Percentiles rank a stretch among this genome's conserved stretches.
phyloP scores from a whole-genome alignment of 2,888 invertebrate genomes.

The Dichetophora obliterata region DNA sequence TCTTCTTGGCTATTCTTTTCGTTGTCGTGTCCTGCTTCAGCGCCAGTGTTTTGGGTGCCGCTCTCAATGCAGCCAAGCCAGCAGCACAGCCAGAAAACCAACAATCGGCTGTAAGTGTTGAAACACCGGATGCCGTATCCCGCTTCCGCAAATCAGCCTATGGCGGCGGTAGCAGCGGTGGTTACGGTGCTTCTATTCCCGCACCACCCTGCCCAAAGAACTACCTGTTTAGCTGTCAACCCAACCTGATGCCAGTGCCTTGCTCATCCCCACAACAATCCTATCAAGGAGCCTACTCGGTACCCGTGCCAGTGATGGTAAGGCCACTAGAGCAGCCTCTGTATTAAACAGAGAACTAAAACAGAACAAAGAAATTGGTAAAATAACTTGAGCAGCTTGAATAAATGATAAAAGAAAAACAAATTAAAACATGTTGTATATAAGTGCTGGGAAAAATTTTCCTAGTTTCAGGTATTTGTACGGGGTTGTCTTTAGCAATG shows the following conservation, averaged over 20 bases:
- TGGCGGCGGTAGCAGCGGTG: constrained; percentile 19
- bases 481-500: no score
- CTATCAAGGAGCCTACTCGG: constrained; percentile 23
- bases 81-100: not conserved
- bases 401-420: constrained; percentile 1
- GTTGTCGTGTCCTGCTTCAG: constrained; percentile 8
- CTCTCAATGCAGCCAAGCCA: not conserved
- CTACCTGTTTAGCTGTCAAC: constrained; percentile 61
- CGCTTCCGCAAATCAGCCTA: constrained; percentile 26
- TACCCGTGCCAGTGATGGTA: constrained; percentile 8
- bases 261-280: constrained; percentile 50
- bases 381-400: not conserved
- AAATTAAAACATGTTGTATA: not conserved
- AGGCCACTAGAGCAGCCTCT: not conserved
- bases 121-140: not conserved
- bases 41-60: not conserved
- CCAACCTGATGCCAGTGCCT: constrained; percentile 55
- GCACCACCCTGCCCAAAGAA: constrained; percentile 58
- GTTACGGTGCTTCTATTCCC: constrained; percentile 41
- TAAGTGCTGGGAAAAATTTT: not conserved
- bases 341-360: not conserved
- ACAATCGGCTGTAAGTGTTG: constrained; percentile 1
- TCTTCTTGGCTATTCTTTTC: constrained; percentile 8
- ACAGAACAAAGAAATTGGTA: not conserved
- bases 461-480: not conserved